A percentile compares a stretch with the other conserved stretches of the same genome.
Evolutionary conservation across 2,888 invertebrate genomes (phyloP).

Genomic region (Venustoraphidia nigricollis): DNA sequence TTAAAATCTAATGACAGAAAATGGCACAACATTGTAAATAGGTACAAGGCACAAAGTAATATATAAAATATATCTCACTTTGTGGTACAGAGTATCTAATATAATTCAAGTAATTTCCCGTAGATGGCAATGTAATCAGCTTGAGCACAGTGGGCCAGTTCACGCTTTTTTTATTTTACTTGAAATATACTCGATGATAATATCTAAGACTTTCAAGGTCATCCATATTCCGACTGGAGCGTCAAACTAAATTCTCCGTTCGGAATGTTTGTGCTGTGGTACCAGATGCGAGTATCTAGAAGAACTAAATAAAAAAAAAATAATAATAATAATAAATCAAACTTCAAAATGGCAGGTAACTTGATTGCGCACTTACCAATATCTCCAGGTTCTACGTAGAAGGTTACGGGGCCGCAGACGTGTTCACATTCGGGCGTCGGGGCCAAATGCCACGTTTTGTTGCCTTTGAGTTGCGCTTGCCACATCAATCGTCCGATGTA

Average conservation of each 20-base stretch:
- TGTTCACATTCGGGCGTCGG: conserved; percentile 80
- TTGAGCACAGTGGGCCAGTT: too few species aligned
- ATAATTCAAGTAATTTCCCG: too few species aligned
- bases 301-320: conserved; percentile 43
- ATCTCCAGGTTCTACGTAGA: conserved; percentile 74
- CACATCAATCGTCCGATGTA: conserved; percentile 84
- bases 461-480: conserved; percentile 81
- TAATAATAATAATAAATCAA: conserved; percentile 3
- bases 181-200: too few species aligned
- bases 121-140: too few species aligned
- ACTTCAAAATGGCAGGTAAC: background rate
- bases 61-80: too few species aligned
- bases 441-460: conserved; percentile 69
- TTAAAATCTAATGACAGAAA: too few species aligned
- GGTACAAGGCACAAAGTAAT: too few species aligned
- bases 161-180: too few species aligned
- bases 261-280: conserved; percentile 71
- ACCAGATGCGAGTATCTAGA: conserved; percentile 83
- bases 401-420: conserved; percentile 54
- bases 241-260: conserved; percentile 73
- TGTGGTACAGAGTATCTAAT: too few species aligned
- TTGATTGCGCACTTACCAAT: conserved; percentile 40
- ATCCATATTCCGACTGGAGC: conserved; percentile 85
- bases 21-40: too few species aligned
- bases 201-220: conserved; percentile 14